Evolutionary conservation across 2,113 vertebrate species (phyloP).

Genomic region (Nanorana parkeri): DNA sequence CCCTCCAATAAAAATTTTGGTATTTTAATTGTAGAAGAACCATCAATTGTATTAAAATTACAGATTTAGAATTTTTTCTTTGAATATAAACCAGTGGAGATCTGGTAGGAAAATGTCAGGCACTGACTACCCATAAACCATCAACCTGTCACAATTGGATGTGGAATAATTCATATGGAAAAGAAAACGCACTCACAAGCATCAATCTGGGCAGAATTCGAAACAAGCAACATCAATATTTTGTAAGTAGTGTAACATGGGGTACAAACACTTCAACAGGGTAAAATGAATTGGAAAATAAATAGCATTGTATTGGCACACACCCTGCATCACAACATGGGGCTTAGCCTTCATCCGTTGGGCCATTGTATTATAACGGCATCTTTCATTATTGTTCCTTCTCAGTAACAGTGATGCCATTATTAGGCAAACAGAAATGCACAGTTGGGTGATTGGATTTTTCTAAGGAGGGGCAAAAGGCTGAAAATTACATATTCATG

Average conservation of each 20-base stretch:
- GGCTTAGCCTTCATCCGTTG: too few relatives aligned
- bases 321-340: neutral
- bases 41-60: too few relatives aligned
- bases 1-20: too few relatives aligned
- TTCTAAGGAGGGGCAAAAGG: constrained; percentile 12
- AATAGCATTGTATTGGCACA: constrained; percentile 11
- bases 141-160: too few relatives aligned
- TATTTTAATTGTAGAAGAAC: too few relatives aligned
- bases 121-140: too few relatives aligned
- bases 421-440: constrained; percentile 12
- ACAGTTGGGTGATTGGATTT: constrained; percentile 10
- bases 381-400: constrained; percentile 10
- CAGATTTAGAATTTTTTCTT: too few relatives aligned
- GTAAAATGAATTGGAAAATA: neutral
- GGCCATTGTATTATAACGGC: neutral
- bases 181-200: too few relatives aligned
- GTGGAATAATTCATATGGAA: too few relatives aligned
- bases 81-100: too few relatives aligned
- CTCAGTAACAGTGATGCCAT: neutral
- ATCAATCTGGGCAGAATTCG: neutral
- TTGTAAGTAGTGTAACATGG: neutral
- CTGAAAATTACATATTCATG: constrained; percentile 11
- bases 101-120: too few relatives aligned
- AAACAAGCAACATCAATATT: neutral
- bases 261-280: neutral